Evolutionary conservation across 2,888 invertebrate species (phyloP).

Genomic region (Ochlodes sylvanus): DNA sequence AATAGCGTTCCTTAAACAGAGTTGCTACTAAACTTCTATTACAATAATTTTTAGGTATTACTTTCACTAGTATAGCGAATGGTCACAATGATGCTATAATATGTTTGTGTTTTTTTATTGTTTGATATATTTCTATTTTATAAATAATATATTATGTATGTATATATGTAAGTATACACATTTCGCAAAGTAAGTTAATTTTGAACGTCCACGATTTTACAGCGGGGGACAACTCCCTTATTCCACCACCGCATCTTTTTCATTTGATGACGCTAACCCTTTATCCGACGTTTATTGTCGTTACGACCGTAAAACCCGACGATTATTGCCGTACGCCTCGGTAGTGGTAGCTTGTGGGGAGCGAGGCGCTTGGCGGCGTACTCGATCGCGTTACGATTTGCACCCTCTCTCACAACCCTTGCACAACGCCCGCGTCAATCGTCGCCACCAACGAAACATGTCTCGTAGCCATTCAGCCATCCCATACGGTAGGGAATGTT

Average conservation of each 20-base stretch:
- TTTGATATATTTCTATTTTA: not conserved
- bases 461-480: conserved; percentile 69
- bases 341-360: conserved; percentile 57
- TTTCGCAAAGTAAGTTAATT: not conserved
- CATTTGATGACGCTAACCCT: conserved; percentile 71
- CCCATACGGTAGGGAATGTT: conserved; percentile 57
- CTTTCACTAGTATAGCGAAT: no score
- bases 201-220: conserved; percentile 56
- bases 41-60: no score
- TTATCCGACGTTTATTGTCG: conserved; percentile 51
- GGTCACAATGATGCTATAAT: no score
- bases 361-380: conserved; percentile 56
- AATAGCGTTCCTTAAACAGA: no score
- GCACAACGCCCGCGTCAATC: conserved; percentile 54
- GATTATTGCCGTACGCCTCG: conserved; percentile 60
- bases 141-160: no score
- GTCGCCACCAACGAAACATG: conserved; percentile 56
- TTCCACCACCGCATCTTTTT: conserved; percentile 68
- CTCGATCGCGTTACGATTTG: conserved; percentile 48
- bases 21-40: no score
- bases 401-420: conserved; percentile 27
- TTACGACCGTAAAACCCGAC: conserved; percentile 49
- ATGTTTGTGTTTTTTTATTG: not conserved
- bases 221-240: conserved; percentile 70
- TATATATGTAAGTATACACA: not conserved